Conservation (phyloP, 2,113 vertebrate genomes). For the Marmota flaviventris region DNA sequence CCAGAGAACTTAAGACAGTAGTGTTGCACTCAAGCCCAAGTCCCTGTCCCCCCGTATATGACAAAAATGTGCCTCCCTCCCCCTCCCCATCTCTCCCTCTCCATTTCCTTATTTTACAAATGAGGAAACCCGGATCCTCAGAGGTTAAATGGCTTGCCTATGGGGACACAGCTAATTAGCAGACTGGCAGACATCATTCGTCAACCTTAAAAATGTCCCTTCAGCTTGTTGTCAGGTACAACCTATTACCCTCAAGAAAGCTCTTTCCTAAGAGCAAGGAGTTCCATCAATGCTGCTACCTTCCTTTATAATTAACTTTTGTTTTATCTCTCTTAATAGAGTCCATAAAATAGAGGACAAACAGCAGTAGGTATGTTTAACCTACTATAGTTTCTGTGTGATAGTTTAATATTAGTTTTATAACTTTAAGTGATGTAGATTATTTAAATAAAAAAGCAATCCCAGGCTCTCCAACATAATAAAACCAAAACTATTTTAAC, state of each 20-base stretch:
- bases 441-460: constrained; percentile 41
- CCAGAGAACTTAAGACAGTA: background rate
- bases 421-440: constrained; percentile 45
- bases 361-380: constrained; percentile 59
- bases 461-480: background rate
- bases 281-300: constrained; percentile 60
- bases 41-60: background rate
- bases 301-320: constrained; percentile 78
- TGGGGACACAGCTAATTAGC: constrained; percentile 73
- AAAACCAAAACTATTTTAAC: constrained; percentile 1
- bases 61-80: background rate
- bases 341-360: constrained; percentile 65
- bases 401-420: too few relatives aligned
- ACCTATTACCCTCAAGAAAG: constrained; percentile 72
- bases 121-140: constrained; percentile 26
- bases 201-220: constrained; percentile 76
- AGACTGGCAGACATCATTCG: constrained; percentile 58
- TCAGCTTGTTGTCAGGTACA: constrained; percentile 29
- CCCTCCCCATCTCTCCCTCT: background rate
- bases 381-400: background rate
- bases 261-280: constrained; percentile 50
- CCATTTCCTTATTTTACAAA: constrained; percentile 52
- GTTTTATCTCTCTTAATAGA: constrained; percentile 71
- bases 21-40: background rate
- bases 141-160: constrained; percentile 66